phyloP scores from a whole-genome alignment of 2,888 invertebrate species.

The Neria commutata region DNA sequence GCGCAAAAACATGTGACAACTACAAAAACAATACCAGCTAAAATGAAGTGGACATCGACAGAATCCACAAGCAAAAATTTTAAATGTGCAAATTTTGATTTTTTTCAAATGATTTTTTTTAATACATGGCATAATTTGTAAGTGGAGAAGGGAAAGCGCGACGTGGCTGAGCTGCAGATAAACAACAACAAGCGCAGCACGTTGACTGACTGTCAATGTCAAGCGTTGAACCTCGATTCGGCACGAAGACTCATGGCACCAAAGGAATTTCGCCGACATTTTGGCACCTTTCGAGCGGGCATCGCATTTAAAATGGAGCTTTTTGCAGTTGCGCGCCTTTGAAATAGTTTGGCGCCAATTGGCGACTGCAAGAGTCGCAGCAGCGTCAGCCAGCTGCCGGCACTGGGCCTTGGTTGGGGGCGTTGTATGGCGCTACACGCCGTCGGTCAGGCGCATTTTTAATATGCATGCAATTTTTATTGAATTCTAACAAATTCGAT shows the following conservation, averaged over 20 bases:
- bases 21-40: not conserved
- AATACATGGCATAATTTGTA: no score
- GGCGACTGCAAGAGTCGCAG: not conserved
- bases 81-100: no score
- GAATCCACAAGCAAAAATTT: no score
- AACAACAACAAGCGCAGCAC: not conserved
- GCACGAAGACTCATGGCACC: constrained; percentile 30
- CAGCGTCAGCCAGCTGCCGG: no score
- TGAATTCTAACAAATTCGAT: no score
- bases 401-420: no score
- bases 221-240: constrained; percentile 40
- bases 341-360: constrained; percentile 14
- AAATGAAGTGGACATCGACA: not conserved
- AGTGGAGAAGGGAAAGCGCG: not conserved
- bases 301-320: no score
- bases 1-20: not conserved
- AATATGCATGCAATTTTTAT: no score
- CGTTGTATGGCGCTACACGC: no score
- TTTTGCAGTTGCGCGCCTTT: not conserved
- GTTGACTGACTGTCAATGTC: constrained; percentile 39
- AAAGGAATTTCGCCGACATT: constrained; percentile 50
- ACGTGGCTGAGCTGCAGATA: no score
- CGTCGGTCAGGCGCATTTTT: no score
- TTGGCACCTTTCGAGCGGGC: constrained; percentile 44
- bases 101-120: no score